Evolutionary conservation across 1,140 invertebrate species (phyloP).

Genomic region (Probaryconus sp.): DNA sequence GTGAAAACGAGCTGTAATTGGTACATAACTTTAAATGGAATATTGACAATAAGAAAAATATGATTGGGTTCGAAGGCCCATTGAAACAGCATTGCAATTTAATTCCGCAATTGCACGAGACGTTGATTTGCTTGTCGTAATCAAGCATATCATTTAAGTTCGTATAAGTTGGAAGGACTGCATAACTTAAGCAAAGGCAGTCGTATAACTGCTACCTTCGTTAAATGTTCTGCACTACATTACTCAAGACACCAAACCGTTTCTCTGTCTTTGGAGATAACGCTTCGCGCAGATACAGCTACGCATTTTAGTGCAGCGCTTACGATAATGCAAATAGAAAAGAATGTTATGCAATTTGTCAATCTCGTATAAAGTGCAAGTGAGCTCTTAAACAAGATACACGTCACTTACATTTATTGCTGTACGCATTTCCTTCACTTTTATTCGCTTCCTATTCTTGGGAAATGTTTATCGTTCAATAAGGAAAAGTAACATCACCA

Average conservation of each 20-base stretch:
- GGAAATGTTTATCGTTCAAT: no score
- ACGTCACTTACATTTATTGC: no score
- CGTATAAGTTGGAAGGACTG: conserved; percentile 24
- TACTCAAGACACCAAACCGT: conserved; percentile 40
- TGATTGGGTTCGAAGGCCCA: conserved; percentile 22
- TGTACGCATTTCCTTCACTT: no score
- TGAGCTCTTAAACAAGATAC: no score
- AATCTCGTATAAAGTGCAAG: no score
- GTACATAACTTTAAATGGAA: conserved; percentile 3
- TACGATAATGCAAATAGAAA: conserved; percentile 2
- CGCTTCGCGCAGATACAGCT: conserved; percentile 5
- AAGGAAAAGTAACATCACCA: no score
- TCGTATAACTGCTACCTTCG: conserved; percentile 43
- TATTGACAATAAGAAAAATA: conserved; percentile 39
- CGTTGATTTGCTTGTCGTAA: conserved; percentile 46
- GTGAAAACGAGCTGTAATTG: no score
- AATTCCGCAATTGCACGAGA: conserved; percentile 32
- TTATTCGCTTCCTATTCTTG: no score
- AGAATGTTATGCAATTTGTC: no score
- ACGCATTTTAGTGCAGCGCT: conserved; percentile 9
- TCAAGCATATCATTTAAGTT: conserved; percentile 41
- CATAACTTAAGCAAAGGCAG: conserved; percentile 37
- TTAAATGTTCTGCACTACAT: conserved; percentile 35
- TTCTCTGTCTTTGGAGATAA: conserved; percentile 32
- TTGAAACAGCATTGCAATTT: conserved; percentile 46